Evolutionary conservation across 2,888 invertebrate genomes (phyloP), one percentile per base, ranked within the genome.

Genomic region (Amiota minor): DNA sequence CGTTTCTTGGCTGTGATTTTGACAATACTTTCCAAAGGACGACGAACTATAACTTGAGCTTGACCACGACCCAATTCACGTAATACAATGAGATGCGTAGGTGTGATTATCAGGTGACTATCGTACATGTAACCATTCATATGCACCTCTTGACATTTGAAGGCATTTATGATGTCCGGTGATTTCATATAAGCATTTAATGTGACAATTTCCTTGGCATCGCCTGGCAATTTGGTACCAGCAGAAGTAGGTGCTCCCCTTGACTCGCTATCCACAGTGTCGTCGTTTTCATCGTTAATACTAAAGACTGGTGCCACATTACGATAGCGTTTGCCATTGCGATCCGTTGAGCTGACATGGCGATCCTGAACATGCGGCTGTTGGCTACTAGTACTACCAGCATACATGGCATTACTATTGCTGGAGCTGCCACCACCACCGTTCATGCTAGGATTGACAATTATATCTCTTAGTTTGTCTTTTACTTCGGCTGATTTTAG

Each of bases 1-100:
- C 95, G 93, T 89, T 98, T 98, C 89, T 98, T 97, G 12, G 98
- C 98, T 0, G 99, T 99, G 76, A 99, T 99, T 91, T 97, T 98
- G 10, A 98, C 96, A 82, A 99, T 97, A 70, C 96, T 95, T 2
- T 96, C 95, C 71, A 99, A 91, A 0, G 97, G 96, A 72, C 98
- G 92, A 76, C 96, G 93, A 0, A 97, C 96, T 85, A 97, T 94
- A 0, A 98, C 93, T 88, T 95, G 95, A 0, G 96, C 97, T 79
- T 93, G 93, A 1, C 96, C 97, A 14, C 93, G 92, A 0, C 84
- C 81, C 77, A 95, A 91, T 85, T 95, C 95, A 65, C 98, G 92
- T 80, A 98, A 91, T 71, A 98, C 95, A 83, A 96, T 93, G 84
- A 98, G 92, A 89, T 98, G 96, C 55, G 94, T 94, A 82, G 94